Evolutionary conservation across 2,888 invertebrate genomes (phyloP), one percentile per base, ranked within the genome.

Genomic region (Agapostemon virescens): DNA sequence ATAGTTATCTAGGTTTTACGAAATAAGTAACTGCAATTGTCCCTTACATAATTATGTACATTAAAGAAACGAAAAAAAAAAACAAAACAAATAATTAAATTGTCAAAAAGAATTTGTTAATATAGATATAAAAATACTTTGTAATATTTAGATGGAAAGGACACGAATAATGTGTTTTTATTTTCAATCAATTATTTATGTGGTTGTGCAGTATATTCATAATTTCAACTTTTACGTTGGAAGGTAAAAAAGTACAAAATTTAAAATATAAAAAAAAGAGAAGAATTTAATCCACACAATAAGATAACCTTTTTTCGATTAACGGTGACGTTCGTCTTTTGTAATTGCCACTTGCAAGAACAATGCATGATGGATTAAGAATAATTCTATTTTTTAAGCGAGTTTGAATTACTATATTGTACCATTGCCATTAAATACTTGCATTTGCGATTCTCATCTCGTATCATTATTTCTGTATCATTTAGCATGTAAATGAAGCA

Each of bases 391-490:
- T 86, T 69, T 83, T 83, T 72, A 85, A 83, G 77, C 15, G 64
- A 82, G 42, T 73, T 77, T 74, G 79, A 84, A 84, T 84, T 81
- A 87, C 79, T 79, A 77, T 84, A 84, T 82, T 82, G 84, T 77
- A 80, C 78, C 76, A 84, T 80, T 84, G 84, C 83, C 81, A 85
- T 84, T 85, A 84, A 87, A 85, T 88, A 70, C 85, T 88, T 87
- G 89, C 90, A 90, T 89, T 90, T 91, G 89, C 86, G 84, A 89
- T 86, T 89, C 74, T 75, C 74, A 78, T 83, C 81, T 88, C 86
- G 84, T 84, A 84, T 87, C 86, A 79, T 89, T 84, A 86, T 88
- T 89, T 89, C 88, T 88, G 89, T 89, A 91, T 90, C 89, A 90
- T 88, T 90, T 90, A 90, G 87, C 84, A 87, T 88, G 87, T 89